Percentiles rank a stretch among this genome's conserved stretches.
Evolutionary conservation across 2,888 invertebrate species (phyloP).

Genomic region (Ochropleura plecta): DNA sequence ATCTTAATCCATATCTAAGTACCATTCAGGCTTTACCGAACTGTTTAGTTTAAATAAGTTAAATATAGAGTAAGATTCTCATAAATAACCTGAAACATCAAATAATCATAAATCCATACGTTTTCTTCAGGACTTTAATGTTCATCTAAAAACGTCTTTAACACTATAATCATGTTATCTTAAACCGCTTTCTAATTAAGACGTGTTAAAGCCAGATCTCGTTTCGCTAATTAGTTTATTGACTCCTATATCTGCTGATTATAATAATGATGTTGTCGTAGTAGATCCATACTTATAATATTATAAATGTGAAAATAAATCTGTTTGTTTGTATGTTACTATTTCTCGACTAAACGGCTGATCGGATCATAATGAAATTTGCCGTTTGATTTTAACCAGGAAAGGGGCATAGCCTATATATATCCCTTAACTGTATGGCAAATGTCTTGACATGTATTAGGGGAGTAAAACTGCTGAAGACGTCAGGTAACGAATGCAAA

Average conservation of each 20-base stretch:
- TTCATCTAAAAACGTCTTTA: background rate
- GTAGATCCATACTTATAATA: slow-evolving; percentile 3
- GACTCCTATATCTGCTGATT: slow-evolving; percentile 35
- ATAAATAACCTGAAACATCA: slow-evolving; percentile 21
- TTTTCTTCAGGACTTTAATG: background rate
- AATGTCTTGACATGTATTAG: too few species aligned
- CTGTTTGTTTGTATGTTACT: too few species aligned
- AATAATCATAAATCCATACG: slow-evolving; percentile 16
- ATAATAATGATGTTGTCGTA: slow-evolving; percentile 20
- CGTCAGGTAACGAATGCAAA: too few species aligned
- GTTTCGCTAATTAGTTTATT: slow-evolving; percentile 52
- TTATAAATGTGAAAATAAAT: too few species aligned
- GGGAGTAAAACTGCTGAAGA: too few species aligned
- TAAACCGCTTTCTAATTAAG: slow-evolving; percentile 22
- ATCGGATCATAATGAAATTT: too few species aligned
- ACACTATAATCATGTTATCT: slow-evolving; percentile 3
- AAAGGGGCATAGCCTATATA: too few species aligned
- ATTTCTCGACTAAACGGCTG: too few species aligned
- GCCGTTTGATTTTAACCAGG: too few species aligned
- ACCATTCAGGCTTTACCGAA: background rate
- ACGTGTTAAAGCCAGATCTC: slow-evolving; percentile 14
- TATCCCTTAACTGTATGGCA: too few species aligned
- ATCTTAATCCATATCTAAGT: background rate
- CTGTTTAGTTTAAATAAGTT: background rate
- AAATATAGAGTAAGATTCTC: background rate